Evolutionary conservation across 2,888 invertebrate species (phyloP), one percentile per base, ranked within the genome.

Genomic region (Willowsia nigromaculata): DNA sequence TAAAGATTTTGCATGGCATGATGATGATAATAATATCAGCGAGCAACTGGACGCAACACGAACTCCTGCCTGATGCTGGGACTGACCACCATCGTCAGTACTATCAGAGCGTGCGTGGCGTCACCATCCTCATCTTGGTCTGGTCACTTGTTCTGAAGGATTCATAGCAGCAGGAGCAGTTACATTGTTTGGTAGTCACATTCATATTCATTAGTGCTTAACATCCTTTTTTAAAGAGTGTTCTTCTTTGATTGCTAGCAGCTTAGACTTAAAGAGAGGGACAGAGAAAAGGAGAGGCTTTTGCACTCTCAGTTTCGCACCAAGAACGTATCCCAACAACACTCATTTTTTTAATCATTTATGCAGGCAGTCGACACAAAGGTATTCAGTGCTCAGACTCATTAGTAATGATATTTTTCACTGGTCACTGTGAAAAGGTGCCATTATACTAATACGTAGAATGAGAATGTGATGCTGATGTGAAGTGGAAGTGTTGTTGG

Each of bases 21-120:
- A 43, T 43, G 5, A 37, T 43, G 43, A 13, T 43, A 13, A 9
- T 1, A 9, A 1, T 43, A 13, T 43, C 13, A 43, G 43, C 43
- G 9, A 13, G 43, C n/a, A n/a, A n/a, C 9, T 43, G 43, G 6
- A 50, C 25, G 56, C 22, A 56, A 25, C 9, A 27, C 11, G 56
- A 25, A 56, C 6, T 25, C 5, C 18, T 6, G 53, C 53, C 53
- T 1, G 62, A 15, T 56, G 56, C 18, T 56, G 25, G 4, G 7
- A 1, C 56, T 56, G 56, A 33, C 30, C 15, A 25, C 1, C 76
- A 15, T 78, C 33, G 76, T 78, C 76, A 78, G 76, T 78, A 15
- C 76, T 50, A 27, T 27, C 7, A 78, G 76, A 78, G 76, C 76
- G 76, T 78, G 76, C 76, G 76, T 50, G 53, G 76, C 76, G 76